phyloP scores from a whole-genome alignment of 2,113 vertebrate species.

The Oreochromis spilurus region DNA sequence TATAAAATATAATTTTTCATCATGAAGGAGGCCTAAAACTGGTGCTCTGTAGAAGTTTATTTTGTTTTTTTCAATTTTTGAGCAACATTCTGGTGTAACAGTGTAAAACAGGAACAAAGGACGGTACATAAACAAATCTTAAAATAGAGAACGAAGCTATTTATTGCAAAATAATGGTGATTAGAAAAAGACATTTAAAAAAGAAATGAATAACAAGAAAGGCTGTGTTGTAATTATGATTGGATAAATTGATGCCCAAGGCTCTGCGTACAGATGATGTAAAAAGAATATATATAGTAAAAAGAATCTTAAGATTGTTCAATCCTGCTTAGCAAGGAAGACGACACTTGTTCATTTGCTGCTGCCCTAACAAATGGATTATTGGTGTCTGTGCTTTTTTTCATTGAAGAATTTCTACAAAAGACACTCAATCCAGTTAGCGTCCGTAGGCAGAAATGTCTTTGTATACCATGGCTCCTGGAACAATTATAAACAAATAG shows the following conservation, averaged over 20 bases:
- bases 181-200: not conserved
- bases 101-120: not conserved
- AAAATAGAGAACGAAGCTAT: not conserved
- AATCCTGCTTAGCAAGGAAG: not conserved
- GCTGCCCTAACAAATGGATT: not conserved
- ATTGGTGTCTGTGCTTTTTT: not conserved
- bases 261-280: not conserved
- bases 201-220: not conserved
- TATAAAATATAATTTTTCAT: not conserved
- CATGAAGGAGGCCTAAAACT: not conserved
- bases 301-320: not conserved
- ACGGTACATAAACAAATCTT: not conserved
- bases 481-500: not conserved
- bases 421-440: not conserved
- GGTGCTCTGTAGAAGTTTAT: not conserved
- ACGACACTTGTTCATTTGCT: not conserved
- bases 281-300: not conserved
- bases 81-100: not conserved
- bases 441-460: not conserved
- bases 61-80: not conserved
- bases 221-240: not conserved
- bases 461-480: too few relatives aligned
- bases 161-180: not conserved
- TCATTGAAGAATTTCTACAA: not conserved
- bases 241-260: not conserved